Conservation (phyloP, 2,888 invertebrate species). For the Apamea epomidion region DNA sequence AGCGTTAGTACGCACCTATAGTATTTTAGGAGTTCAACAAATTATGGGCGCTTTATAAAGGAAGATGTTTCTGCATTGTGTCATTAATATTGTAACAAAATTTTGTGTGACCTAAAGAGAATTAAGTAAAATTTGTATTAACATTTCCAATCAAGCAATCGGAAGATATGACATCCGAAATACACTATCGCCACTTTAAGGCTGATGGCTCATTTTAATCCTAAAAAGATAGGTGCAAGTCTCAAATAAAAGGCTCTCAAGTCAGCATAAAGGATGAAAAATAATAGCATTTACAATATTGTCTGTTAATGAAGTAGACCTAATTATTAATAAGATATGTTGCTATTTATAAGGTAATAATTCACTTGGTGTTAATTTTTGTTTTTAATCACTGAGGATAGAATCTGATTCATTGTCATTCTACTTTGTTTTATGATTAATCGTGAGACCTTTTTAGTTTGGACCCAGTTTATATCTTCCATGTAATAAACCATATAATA, state of each 20-base stretch:
- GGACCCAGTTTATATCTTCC: slow-evolving; percentile 81
- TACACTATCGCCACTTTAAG: slow-evolving; percentile 20
- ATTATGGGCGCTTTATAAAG: slow-evolving; percentile 40
- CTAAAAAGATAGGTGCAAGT: slow-evolving; percentile 81
- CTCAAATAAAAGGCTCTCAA: slow-evolving; percentile 80
- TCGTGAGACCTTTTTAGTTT: slow-evolving; percentile 81
- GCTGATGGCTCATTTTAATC: slow-evolving; percentile 53
- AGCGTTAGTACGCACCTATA: slow-evolving; percentile 67
- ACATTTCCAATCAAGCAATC: slow-evolving; percentile 38
- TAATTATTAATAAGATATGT: slow-evolving; percentile 57
- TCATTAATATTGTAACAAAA: slow-evolving; percentile 24
- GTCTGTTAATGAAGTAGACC: slow-evolving; percentile 65
- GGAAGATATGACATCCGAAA: slow-evolving; percentile 33
- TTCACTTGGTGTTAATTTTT: slow-evolving; percentile 72
- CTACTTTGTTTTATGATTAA: slow-evolving; percentile 76
- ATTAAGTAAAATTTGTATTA: slow-evolving; percentile 13
- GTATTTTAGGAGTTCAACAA: slow-evolving; percentile 59
- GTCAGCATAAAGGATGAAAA: slow-evolving; percentile 51
- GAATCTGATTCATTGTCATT: slow-evolving; percentile 82
- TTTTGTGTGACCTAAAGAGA: slow-evolving; percentile 12
- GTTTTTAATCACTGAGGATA: slow-evolving; percentile 79
- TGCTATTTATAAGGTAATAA: slow-evolving; percentile 59
- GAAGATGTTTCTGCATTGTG: slow-evolving; percentile 56
- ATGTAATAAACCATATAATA: slow-evolving; percentile 82
- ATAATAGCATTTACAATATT: slow-evolving; percentile 71